Conservation (phyloP, 2,888 invertebrate genomes). For the Drosophila anomalata region DNA sequence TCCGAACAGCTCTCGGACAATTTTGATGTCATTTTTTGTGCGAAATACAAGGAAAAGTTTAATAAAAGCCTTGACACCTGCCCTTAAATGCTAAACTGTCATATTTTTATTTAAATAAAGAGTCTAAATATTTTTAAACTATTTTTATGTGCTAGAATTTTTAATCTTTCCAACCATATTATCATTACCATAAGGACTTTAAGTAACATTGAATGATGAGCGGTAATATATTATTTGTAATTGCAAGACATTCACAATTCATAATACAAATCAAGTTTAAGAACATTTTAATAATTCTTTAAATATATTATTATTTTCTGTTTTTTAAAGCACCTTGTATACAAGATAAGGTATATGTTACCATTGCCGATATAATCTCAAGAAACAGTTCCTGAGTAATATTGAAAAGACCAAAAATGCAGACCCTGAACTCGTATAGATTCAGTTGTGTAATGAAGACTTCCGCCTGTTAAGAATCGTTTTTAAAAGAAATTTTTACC, state of each 20-base stretch:
- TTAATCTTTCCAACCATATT: too few relatives aligned
- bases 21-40: conserved; percentile 55
- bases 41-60: conserved; percentile 50
- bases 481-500: background rate
- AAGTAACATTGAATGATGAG: too few relatives aligned
- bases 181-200: too few relatives aligned
- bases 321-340: background rate
- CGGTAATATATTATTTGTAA: too few relatives aligned
- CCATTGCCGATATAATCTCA: background rate
- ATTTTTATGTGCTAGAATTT: too few relatives aligned
- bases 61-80: conserved; percentile 45
- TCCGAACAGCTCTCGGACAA: conserved; percentile 23
- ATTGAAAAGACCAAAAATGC: background rate
- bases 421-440: background rate
- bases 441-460: background rate
- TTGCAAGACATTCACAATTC: too few relatives aligned
- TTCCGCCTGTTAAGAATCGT: background rate
- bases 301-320: background rate
- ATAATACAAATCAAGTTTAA: too few relatives aligned
- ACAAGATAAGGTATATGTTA: background rate
- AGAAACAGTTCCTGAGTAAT: background rate
- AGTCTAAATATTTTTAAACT: too few relatives aligned
- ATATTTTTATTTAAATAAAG: too few relatives aligned
- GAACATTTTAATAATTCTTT: too few relatives aligned
- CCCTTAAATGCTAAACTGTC: background rate